phyloP scores from a whole-genome alignment of 1,140 invertebrate genomes.

The Anoplophora glabripennis region DNA sequence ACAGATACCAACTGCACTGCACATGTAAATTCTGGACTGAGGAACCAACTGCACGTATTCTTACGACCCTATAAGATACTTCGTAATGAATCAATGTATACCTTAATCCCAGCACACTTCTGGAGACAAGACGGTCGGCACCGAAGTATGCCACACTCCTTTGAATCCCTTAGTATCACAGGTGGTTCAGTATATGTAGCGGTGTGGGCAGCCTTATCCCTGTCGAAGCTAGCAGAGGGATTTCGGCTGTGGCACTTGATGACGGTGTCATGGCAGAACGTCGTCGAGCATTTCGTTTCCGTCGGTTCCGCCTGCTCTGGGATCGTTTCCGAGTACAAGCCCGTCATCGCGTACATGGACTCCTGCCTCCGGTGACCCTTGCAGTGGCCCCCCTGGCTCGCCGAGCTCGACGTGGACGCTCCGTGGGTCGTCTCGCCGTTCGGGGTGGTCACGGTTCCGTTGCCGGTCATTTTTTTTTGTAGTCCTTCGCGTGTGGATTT shows the following conservation, averaged over 20 bases:
- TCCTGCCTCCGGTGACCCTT: constrained; percentile 69
- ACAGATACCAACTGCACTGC: too few relatives aligned
- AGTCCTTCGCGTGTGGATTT: background rate
- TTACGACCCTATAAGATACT: background rate
- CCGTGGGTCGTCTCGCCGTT: background rate
- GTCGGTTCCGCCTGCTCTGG: constrained; percentile 51
- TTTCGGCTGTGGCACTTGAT: constrained; percentile 76
- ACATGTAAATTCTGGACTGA: too few relatives aligned
- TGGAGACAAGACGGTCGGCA: constrained; percentile 79
- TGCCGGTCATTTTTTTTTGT: background rate
- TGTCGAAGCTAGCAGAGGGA: constrained; percentile 67
- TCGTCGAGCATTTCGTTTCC: constrained; percentile 42
- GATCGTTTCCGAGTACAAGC: constrained; percentile 72
- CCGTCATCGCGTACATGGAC: constrained; percentile 83
- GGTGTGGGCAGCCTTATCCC: constrained; percentile 35
- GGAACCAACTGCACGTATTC: background rate
- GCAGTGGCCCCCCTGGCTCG: constrained; percentile 38
- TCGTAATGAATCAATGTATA: constrained; percentile 34
- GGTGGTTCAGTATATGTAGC: constrained; percentile 45
- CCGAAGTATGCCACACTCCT: constrained; percentile 79
- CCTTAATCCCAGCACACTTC: constrained; percentile 80
- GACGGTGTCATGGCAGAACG: constrained; percentile 54
- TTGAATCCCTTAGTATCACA: constrained; percentile 49
- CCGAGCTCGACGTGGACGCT: constrained; percentile 2
- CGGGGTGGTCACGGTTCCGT: background rate